A percentile compares a stretch with the other conserved stretches of the same genome.
Evolutionary conservation across 2,797 vertebrate species (phyloP).

Genomic region (Thamnophis elegans): DNA sequence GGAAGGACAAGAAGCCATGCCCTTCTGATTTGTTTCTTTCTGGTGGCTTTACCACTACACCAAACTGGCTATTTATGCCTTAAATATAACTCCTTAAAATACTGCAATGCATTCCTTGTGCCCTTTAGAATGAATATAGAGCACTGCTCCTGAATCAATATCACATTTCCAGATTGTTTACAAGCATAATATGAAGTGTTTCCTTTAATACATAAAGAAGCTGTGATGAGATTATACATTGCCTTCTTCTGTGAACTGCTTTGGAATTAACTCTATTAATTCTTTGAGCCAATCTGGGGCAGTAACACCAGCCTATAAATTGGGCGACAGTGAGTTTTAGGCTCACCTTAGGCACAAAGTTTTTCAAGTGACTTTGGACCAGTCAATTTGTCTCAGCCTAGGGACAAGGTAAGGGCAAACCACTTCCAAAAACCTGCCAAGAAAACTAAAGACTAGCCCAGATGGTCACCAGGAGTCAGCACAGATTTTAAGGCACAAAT

Average conservation of each 20-base stretch:
- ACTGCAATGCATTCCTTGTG: neutral
- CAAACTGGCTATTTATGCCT: neutral
- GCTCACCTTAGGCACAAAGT: neutral
- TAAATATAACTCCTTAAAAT: neutral
- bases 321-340: neutral
- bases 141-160: neutral
- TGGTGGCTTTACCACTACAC: neutral
- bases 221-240: neutral
- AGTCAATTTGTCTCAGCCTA: neutral
- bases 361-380: neutral
- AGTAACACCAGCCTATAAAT: neutral
- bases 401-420: neutral
- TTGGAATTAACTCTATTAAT: neutral
- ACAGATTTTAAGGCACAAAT: neutral
- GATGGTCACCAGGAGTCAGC: neutral
- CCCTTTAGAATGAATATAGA: neutral
- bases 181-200: neutral
- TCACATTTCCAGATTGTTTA: neutral
- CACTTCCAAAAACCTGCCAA: neutral
- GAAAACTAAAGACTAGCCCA: neutral
- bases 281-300: neutral
- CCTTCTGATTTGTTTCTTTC: neutral
- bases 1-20: neutral
- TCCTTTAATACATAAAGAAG: neutral
- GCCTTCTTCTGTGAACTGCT: neutral